A percentile compares a stretch with the other conserved stretches of the same genome.
phyloP scores from a whole-genome alignment of 2,113 vertebrate genomes.

The Phyllopteryx taeniolatus region DNA sequence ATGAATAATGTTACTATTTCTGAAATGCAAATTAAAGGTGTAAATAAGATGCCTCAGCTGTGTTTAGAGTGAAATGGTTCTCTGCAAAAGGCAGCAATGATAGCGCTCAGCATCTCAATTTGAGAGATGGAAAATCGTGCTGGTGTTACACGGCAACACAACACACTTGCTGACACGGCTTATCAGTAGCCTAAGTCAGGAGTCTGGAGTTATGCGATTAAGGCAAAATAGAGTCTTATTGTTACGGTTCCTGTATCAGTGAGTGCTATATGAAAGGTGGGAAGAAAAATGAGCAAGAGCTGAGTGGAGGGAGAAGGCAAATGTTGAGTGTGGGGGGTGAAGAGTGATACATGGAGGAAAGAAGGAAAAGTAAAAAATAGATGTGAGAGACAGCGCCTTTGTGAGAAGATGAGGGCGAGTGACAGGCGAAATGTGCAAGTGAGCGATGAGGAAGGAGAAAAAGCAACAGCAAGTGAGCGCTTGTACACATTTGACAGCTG shows the following conservation, averaged over 20 bases:
- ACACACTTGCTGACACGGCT: slow-evolving; percentile 47
- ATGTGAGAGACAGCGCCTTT: slow-evolving; percentile 3
- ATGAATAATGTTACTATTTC: neutral
- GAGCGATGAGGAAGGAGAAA: neutral
- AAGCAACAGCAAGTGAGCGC: neutral
- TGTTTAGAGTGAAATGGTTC: slow-evolving; percentile 1
- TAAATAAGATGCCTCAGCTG: slow-evolving; percentile 19
- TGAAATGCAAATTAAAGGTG: slow-evolving; percentile 5
- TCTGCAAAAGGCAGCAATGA: slow-evolving; percentile 5
- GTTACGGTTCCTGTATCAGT: slow-evolving; percentile 42
- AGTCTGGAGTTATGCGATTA: slow-evolving; percentile 47
- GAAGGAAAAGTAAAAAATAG: neutral
- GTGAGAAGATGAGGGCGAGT: neutral
- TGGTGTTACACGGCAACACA: slow-evolving; percentile 19
- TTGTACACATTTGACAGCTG: neutral
- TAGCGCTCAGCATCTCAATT: slow-evolving; percentile 10
- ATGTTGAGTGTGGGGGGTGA: too few species aligned
- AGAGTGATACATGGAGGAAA: neutral
- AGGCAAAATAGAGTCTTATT: slow-evolving; percentile 32
- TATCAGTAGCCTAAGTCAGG: slow-evolving; percentile 57
- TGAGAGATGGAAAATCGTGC: slow-evolving; percentile 36
- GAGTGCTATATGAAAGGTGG: slow-evolving; percentile 25
- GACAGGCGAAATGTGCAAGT: slow-evolving; percentile 10
- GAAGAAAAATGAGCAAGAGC: slow-evolving; percentile 14
- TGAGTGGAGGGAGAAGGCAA: slow-evolving; percentile 1